Conservation (phyloP, 2,797 vertebrate genomes). For the Allochrocebus solatus region DNA sequence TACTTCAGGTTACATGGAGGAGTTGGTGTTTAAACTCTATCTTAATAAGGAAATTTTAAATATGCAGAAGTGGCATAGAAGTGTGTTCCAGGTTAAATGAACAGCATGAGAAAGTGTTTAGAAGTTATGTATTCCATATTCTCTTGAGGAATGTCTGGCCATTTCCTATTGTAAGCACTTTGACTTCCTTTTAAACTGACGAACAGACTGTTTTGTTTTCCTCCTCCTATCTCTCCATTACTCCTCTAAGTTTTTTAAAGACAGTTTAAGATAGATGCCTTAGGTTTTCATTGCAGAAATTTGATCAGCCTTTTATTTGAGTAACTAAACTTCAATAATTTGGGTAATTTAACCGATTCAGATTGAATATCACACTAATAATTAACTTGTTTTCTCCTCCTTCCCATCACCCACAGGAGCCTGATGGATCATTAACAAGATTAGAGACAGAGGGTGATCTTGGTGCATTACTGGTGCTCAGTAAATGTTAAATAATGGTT, state of each 20-base stretch:
- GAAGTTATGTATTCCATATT: neutral
- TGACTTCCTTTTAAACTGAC: constrained; percentile 27
- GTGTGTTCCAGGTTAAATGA: neutral
- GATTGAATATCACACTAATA: constrained; percentile 61
- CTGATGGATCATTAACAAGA: constrained; percentile 67
- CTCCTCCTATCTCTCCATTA: neutral
- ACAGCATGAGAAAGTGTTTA: neutral
- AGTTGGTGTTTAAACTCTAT: constrained; percentile 27
- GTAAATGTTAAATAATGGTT: constrained; percentile 71
- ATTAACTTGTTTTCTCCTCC: constrained; percentile 64
- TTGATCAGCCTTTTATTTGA: constrained; percentile 58
- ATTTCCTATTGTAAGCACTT: constrained; percentile 30
- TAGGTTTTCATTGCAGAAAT: constrained; percentile 46
- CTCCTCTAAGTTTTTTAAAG: constrained; percentile 31
- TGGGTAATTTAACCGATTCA: constrained; percentile 64
- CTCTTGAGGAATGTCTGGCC: neutral
- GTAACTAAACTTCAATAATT: constrained; percentile 67
- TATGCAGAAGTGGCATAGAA: neutral
- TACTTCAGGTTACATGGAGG: neutral
- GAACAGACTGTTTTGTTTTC: constrained; percentile 15
- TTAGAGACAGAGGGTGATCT: constrained; percentile 56
- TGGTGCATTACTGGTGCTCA: constrained; percentile 50
- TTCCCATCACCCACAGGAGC: constrained; percentile 58
- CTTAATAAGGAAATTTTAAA: constrained; percentile 30
- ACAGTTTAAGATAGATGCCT: neutral